Evolutionary conservation across 1,140 invertebrate genomes (phyloP), one percentile per base, ranked within the genome.

Genomic region (Goniozus legneri): DNA sequence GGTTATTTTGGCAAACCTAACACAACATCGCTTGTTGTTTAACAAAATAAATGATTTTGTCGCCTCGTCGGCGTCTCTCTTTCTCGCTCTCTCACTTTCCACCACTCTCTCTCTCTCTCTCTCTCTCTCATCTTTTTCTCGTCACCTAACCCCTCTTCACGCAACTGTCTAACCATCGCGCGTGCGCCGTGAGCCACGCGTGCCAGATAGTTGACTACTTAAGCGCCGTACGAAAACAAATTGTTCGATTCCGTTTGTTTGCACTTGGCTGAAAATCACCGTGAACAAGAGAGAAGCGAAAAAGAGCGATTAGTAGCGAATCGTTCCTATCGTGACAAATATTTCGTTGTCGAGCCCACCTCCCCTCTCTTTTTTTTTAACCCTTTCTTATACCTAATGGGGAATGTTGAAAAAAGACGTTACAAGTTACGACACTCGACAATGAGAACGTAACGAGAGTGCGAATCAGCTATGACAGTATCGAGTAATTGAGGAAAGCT

Each of bases 1-100:
- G 67, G 59, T 73, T 72, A 69, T 70, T 67, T 67, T 70, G 62
- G 62, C 67, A 67, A 70, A 73, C 67, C 65, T 70, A 70, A 69
- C 60, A 71, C 47, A 73, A 70, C 67, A 70, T 44, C 8, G 47
- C 49, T 63, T 73, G 66, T 71, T 73, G 62, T 73, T 73, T 71
- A 73, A 70, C 65, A 67, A 73, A 71, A 69, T 69, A 73, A 65
- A 69, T 66, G 60, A 67, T 69, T 65, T 66, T 65, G 63, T 65
- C 57, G 63, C 59, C 39, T 57, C 48, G 42, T 54, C 49, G 34
- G 35, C 42, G 22, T 27, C 20, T 39, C 27, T 14, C 34, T 19
- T 42, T 31, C 22, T 18, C 27, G 10, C 43, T 32, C 21, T 35
- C 47, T 19, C 24, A 20, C 24, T 13, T 30, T 42, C 14, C 6